phyloP scores from a whole-genome alignment of 2,113 vertebrate species.

The Neolamprologus sp. region DNA sequence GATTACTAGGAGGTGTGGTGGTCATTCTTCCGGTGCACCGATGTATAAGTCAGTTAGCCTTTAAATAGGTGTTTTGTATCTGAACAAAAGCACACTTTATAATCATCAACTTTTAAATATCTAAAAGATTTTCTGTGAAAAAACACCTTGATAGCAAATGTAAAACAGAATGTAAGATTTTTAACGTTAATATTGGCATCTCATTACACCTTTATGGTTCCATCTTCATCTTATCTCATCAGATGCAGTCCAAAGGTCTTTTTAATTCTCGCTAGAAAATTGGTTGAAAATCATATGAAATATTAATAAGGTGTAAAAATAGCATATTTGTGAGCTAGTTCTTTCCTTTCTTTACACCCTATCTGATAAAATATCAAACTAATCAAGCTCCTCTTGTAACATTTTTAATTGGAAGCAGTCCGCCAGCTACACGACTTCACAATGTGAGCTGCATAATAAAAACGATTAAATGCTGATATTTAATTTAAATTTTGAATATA shows the following conservation, averaged over 20 bases:
- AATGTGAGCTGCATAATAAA: not conserved
- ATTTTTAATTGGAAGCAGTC: slow-evolving; percentile 8
- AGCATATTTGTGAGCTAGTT: not conserved
- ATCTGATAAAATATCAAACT: not conserved
- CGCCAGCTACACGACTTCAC: not conserved
- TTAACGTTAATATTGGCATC: not conserved
- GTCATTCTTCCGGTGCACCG: not conserved
- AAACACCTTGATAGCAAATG: not conserved
- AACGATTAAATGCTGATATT: not conserved
- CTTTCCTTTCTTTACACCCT: not conserved
- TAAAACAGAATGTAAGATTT: not conserved
- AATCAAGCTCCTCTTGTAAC: not conserved
- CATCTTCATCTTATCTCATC: not conserved
- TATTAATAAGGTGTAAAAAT: not conserved
- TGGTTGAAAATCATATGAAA: not conserved
- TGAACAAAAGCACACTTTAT: not conserved
- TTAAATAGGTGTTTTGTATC: not conserved
- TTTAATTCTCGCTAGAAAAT: slow-evolving; percentile 13
- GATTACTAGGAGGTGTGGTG: slow-evolving; percentile 7
- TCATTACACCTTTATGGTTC: not conserved
- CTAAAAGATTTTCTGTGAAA: not conserved
- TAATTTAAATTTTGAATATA: not conserved
- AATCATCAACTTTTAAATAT: not conserved
- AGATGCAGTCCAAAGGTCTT: not conserved
- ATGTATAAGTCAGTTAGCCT: not conserved